Evolutionary conservation across 2,113 vertebrate species (phyloP).

Genomic region (Epinephelus cyanopodus): DNA sequence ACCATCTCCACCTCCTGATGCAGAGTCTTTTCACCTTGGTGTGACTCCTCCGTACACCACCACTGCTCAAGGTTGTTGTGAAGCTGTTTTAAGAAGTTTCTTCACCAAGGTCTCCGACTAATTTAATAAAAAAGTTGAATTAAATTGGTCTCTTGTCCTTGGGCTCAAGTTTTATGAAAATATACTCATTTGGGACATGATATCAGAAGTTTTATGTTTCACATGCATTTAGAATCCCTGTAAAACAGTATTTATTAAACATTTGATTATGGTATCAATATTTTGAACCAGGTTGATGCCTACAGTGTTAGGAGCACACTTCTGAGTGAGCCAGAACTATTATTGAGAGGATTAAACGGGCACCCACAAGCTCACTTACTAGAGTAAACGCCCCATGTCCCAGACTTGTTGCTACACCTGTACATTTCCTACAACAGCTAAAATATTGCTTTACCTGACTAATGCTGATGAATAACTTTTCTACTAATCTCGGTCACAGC

Average conservation of each 20-base stretch:
- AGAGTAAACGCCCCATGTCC: too few species aligned
- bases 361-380: too few species aligned
- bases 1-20: slow-evolving; percentile 49
- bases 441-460: too few species aligned
- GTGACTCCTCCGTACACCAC: slow-evolving; percentile 36
- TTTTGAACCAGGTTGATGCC: not conserved
- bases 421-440: too few species aligned
- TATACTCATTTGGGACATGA: slow-evolving; percentile 16
- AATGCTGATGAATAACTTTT: too few species aligned
- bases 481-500: too few species aligned
- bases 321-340: not conserved
- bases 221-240: not conserved
- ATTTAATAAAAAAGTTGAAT: slow-evolving; percentile 40
- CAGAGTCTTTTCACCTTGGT: slow-evolving; percentile 67
- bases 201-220: slow-evolving; percentile 23
- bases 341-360: too few species aligned
- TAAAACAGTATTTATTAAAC: slow-evolving; percentile 5
- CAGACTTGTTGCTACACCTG: too few species aligned
- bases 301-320: not conserved
- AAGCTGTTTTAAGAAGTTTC: slow-evolving; percentile 52
- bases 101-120: slow-evolving; percentile 38
- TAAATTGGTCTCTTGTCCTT: slow-evolving; percentile 66
- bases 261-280: not conserved
- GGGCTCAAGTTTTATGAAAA: slow-evolving; percentile 33
- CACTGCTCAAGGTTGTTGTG: slow-evolving; percentile 62